Evolutionary conservation across 2,113 vertebrate genomes (phyloP), one percentile per base, ranked within the genome.

Genomic region (Pelobates fuscus): DNA sequence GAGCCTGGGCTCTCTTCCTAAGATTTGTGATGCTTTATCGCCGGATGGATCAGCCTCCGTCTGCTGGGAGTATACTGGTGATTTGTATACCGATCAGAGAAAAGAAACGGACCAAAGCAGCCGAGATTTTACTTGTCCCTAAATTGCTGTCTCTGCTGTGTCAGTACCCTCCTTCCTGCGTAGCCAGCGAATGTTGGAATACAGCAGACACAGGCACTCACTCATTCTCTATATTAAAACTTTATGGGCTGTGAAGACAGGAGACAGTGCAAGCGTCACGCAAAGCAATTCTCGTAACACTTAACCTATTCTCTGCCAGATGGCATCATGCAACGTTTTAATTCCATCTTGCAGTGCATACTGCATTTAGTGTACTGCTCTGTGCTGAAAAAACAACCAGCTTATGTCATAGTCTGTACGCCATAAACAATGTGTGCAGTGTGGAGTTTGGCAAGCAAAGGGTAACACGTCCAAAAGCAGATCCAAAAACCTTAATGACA

Each of bases 191-290:
- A 29, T 27, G 30, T 17, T 57, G 14, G 20, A 55, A 69, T 69
- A 55, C n/a, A 49, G 59, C 59, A 25, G 29, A 55, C 21, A 37
- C 60, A 37, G 55, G 25, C 3, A 30, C 62, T 66, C 3, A 30
- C 62, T 66, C 41, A 25, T 55, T 44, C 59, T 2, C 52, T 57
- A 18, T 23, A 73, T 67, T 74, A 74, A 74, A 74, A 66, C 49
- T 74, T 74, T 74, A 74, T 74, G 62, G 37, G 62, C 71, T 74
- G 71, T 74, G 62, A 66, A 74, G 62, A 23, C 49, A 23, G 30
- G 24, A 26, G 17, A 41, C 23, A 44, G 52, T n/a, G 21, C 49
- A 43, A 49, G 44, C 43, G 46, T 11, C 27, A 46, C 2, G 26
- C 15, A 21, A 15, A 23, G 20, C 44, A n/a, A 41, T 61, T 21